Evolutionary conservation across 2,113 vertebrate genomes (phyloP).

Genomic region (Campylomormyrus tamandua): DNA sequence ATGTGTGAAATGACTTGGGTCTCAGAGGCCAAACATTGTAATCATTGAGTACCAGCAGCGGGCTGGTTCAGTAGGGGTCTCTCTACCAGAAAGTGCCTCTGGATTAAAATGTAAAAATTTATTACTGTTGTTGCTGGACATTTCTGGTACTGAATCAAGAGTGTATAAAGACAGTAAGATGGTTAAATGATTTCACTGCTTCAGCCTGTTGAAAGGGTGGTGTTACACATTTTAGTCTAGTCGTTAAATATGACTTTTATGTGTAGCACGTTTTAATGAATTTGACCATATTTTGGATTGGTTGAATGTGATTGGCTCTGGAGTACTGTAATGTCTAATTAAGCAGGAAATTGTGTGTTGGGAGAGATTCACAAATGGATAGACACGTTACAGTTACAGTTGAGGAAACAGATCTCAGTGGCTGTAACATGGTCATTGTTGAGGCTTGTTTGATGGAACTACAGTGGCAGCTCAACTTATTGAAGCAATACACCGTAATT

Average conservation of each 20-base stretch:
- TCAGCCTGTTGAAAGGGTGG: not conserved
- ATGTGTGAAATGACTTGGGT: not conserved
- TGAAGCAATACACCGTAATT: not conserved
- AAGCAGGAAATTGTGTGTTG: not conserved
- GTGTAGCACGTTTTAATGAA: not conserved
- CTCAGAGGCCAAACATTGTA: not conserved
- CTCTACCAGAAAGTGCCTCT: not conserved
- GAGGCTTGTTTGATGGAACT: not conserved
- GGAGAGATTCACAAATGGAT: not conserved
- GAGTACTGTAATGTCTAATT: not conserved
- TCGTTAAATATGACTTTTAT: not conserved
- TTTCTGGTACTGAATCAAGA: not conserved
- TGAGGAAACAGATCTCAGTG: not conserved
- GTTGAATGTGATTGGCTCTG: not conserved
- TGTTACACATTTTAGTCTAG: not conserved
- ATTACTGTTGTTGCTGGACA: not conserved
- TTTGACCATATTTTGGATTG: not conserved
- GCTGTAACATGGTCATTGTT: not conserved
- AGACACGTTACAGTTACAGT: not conserved
- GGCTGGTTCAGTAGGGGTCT: not conserved
- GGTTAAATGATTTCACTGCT: not conserved
- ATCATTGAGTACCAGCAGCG: not conserved
- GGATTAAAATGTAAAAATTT: not conserved
- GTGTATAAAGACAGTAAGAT: not conserved
- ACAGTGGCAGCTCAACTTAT: not conserved